phyloP scores from a whole-genome alignment of 2,888 invertebrate species.

The Folsomia manolachei region DNA sequence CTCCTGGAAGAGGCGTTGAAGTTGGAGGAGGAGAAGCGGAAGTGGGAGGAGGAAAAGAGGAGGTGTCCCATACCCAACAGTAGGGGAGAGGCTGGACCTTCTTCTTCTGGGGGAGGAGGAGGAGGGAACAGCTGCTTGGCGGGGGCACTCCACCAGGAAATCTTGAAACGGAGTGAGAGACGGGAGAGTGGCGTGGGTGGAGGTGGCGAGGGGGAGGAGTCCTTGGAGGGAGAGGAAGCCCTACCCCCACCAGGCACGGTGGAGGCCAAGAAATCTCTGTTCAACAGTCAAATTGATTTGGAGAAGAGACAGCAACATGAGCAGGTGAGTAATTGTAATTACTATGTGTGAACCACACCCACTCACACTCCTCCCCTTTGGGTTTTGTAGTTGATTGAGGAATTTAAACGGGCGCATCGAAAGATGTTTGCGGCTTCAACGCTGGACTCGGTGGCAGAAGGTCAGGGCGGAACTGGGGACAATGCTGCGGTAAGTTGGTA shows the following conservation, averaged over 20 bases:
- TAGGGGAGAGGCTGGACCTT: neutral
- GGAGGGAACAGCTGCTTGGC: slow-evolving; percentile 59
- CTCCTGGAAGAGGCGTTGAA: slow-evolving; percentile 51
- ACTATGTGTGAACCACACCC: too few species aligned
- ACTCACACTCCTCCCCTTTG: too few species aligned
- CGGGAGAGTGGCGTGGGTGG: slow-evolving; percentile 41
- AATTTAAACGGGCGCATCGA: slow-evolving; percentile 81
- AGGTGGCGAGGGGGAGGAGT: slow-evolving; percentile 32
- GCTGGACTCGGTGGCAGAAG: slow-evolving; percentile 22
- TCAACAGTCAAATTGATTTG: slow-evolving; percentile 56
- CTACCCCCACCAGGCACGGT: slow-evolving; percentile 45
- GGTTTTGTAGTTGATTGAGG: slow-evolving; percentile 68
- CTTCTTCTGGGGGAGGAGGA: neutral
- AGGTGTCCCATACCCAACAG: slow-evolving; percentile 20
- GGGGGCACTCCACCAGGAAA: slow-evolving; percentile 69
- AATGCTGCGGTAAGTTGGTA: neutral
- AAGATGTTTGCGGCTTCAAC: slow-evolving; percentile 68
- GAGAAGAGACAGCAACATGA: slow-evolving; percentile 69
- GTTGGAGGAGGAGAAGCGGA: slow-evolving; percentile 52
- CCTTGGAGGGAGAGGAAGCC: slow-evolving; percentile 34
- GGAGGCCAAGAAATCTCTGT: slow-evolving; percentile 43
- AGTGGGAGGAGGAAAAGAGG: slow-evolving; percentile 51
- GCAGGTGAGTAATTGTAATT: slow-evolving; percentile 55
- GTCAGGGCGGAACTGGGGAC: too few species aligned
- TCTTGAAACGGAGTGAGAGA: slow-evolving; percentile 65